Base-by-base conservation (phyloP, 2,888 invertebrate genomes). In the Acanthoscelides obtectus region DNA sequence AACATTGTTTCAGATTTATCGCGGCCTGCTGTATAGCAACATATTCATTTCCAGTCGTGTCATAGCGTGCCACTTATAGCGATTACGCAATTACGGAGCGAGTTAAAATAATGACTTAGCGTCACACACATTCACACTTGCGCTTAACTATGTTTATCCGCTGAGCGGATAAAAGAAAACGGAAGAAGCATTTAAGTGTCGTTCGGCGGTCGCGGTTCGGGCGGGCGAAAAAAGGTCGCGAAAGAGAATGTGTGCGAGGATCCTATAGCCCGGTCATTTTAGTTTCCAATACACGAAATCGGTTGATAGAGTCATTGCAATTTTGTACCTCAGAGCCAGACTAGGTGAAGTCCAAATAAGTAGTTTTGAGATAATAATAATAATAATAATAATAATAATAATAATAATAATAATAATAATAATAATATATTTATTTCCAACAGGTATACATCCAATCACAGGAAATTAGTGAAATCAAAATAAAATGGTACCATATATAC, bases 121-220 rank as follows among this genome's bases (percentile, higher is more conserved):
- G 84, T 85, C 83, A 83, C 79, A 45, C 45, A 83, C 82, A 81
- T 80, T 82, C 80, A 81, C 81, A 82, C 82, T 82, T 82, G 79
- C 79, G 79, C 80, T 81, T 84, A 84, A 85, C 83, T 76, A 82
- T 80, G 77, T 81, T 80, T 84, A 82, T 85, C 84, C 85, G 84
- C 81, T 80, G 79, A 77, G 80, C 78, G 81, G 82, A 83, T 83
- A 83, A 77, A 84, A 85, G 84, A 84, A 84, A 84, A 83, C 84
- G 84, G 84, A 84, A 84, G 83, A 80, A 83, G 82, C 80, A 83
- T 82, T 84, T 84, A 84, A 66, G 66, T 66, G 20, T 66, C 20
- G 66, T 45, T 6, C 45, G 45, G 45, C 45, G 45, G 45, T 45
- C 8, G 45, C 45, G 45, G 45, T 45, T 1, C 17, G 3, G 12